Percentiles rank a stretch among this genome's conserved stretches.
Evolutionary conservation across 2,113 vertebrate genomes (phyloP).

Genomic region (Meleagris gallopavo): DNA sequence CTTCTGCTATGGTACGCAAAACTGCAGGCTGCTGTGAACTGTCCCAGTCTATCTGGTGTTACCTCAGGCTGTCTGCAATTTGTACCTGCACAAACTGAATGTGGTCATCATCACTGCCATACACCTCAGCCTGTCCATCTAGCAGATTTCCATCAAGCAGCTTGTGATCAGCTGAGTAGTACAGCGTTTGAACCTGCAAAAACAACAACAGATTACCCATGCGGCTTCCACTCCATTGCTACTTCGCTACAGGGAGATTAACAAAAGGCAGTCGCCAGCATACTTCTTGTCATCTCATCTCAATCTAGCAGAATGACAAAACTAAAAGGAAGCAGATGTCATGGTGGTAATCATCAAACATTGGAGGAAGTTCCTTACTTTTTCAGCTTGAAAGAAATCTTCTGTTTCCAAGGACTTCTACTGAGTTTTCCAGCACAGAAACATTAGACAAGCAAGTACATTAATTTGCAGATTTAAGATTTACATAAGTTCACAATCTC

Average conservation of each 20-base stretch:
- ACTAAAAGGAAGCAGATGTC: conserved; percentile 81
- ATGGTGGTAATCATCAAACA: conserved; percentile 78
- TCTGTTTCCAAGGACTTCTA: conserved; percentile 74
- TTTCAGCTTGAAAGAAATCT: conserved; percentile 80
- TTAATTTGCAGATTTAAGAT: conserved; percentile 68
- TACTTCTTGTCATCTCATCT: conserved; percentile 69
- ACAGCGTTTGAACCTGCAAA: conserved; percentile 99
- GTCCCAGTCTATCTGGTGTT: conserved; percentile 75
- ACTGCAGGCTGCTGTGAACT: conserved; percentile 59
- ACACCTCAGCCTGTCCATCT: conserved; percentile 98
- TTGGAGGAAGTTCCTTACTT: conserved; percentile 72
- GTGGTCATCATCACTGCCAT: conserved; percentile 98
- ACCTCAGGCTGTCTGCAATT: conserved; percentile 81
- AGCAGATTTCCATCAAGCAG: conserved; percentile 98
- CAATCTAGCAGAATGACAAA: conserved; percentile 76
- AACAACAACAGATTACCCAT: conserved; percentile 98
- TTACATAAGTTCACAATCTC: conserved; percentile 73
- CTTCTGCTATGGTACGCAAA: conserved; percentile 50
- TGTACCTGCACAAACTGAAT: conserved; percentile 99
- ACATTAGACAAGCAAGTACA: conserved; percentile 74
- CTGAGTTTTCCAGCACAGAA: conserved; percentile 57
- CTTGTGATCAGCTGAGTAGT: conserved; percentile 99
- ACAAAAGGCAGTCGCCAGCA: conserved; percentile 76
- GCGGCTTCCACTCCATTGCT: conserved; percentile 91
- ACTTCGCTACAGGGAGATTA: conserved; percentile 75